Conservation (phyloP, 2,888 invertebrate species). For the Brenthis hecate region DNA sequence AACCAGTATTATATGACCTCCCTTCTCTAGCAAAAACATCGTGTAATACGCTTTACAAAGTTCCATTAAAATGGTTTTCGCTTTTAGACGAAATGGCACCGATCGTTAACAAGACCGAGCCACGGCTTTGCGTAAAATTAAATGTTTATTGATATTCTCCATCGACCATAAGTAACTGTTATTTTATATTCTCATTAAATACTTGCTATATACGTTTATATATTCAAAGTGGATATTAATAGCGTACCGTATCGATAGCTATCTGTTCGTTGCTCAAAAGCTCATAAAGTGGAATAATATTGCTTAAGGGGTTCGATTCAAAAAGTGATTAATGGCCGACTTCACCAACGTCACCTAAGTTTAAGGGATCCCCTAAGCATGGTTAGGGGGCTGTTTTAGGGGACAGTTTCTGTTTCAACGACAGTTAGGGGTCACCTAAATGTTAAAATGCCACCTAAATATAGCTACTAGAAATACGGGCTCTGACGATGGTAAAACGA, state of each 20-base stretch:
- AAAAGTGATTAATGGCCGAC: no score
- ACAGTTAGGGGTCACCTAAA: no score
- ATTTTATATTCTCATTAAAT: constrained; percentile 6
- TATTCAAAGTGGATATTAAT: not conserved
- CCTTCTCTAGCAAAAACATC: constrained; percentile 24
- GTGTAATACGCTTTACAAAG: constrained; percentile 17
- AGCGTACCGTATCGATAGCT: not conserved
- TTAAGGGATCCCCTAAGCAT: no score
- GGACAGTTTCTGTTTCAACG: no score
- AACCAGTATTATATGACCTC: constrained; percentile 33
- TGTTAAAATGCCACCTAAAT: no score
- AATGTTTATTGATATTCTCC: constrained; percentile 37
- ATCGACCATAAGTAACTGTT: constrained; percentile 15
- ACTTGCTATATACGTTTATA: constrained; percentile 2
- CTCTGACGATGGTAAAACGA: no score
- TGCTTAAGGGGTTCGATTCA: no score
- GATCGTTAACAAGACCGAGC: constrained; percentile 13
- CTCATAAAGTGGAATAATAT: no score
- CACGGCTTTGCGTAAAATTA: constrained; percentile 25
- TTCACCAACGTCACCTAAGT: no score
- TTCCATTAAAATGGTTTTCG: constrained; percentile 29
- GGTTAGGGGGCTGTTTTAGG: no score
- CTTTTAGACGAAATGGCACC: constrained; percentile 45
- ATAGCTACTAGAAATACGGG: no score
- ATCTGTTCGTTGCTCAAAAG: no score